These are phyloP conservation scores for Eretmochelys imbricata DNA, from an alignment of 2,113 vertebrate species.

Conservation along the genomic window DNA sequence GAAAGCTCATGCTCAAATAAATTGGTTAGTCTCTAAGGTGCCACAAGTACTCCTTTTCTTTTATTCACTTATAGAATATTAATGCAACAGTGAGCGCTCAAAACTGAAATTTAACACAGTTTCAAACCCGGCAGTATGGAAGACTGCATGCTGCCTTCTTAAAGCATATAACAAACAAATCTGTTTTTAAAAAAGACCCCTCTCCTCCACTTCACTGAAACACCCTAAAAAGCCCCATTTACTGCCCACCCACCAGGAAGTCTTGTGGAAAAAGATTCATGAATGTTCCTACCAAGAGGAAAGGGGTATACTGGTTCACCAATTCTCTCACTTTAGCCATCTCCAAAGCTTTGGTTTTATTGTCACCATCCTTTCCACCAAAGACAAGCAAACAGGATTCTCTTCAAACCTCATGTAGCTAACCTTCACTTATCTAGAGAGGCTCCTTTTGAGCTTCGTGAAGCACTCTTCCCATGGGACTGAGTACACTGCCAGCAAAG, in stretches of 20 bases:
- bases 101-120: background rate
- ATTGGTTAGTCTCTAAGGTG: too few relatives aligned
- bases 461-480: background rate
- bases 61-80: background rate
- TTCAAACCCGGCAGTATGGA: background rate
- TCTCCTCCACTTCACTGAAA: background rate
- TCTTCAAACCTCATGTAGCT: background rate
- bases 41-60: too few relatives aligned
- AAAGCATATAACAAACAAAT: background rate
- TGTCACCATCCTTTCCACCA: background rate
- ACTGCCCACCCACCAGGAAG: background rate
- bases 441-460: background rate
- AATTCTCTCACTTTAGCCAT: rapidly evolving
- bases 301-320: background rate
- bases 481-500: background rate
- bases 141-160: rapidly evolving
- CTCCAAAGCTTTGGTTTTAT: background rate
- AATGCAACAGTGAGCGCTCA: rapidly evolving
- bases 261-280: background rate
- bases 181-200: background rate
- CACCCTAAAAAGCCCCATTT: background rate
- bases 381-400: background rate
- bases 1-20: too few relatives aligned
- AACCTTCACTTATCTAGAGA: background rate
- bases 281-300: background rate